phyloP scores from a whole-genome alignment of 2,797 vertebrate genomes.

The Centroberyx gerrardi region DNA sequence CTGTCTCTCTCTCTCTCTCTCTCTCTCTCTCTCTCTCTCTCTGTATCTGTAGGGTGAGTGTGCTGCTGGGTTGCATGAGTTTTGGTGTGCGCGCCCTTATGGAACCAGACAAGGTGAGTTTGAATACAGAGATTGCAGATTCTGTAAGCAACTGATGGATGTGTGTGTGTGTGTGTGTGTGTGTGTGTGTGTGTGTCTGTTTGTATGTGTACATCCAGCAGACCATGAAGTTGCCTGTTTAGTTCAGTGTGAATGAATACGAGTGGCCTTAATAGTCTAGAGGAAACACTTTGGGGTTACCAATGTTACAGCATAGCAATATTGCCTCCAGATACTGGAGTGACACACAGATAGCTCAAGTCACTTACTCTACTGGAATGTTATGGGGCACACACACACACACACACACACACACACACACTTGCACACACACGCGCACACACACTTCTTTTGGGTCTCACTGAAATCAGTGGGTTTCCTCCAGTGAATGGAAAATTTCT shows the following conservation, averaged over 20 bases:
- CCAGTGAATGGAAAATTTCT: not conserved
- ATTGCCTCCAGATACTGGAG: conserved; percentile 52
- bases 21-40: conserved; percentile 27
- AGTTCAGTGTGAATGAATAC: conserved; percentile 66
- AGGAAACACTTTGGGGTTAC: conserved; percentile 76
- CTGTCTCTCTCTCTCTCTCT: conserved; percentile 8
- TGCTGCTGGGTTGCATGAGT: conserved; percentile 92
- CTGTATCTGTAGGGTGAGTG: conserved; percentile 68
- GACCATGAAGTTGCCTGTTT: conserved; percentile 68
- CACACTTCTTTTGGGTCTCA: conserved; percentile 2
- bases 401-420: conserved; percentile 12
- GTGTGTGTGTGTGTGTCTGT: conserved; percentile 14
- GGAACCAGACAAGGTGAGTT: conserved; percentile 86
- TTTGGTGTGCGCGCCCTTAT: conserved; percentile 91
- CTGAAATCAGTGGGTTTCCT: conserved; percentile 11
- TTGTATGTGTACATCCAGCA: conserved; percentile 44
- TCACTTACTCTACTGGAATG: conserved; percentile 48
- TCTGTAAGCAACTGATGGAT: not conserved
- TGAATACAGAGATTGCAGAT: conserved; percentile 20
- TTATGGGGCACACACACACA: conserved; percentile 28
- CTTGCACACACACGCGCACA: conserved; percentile 2
- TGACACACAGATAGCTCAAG: conserved; percentile 43
- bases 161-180: not conserved
- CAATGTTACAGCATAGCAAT: conserved; percentile 52
- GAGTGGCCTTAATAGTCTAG: conserved; percentile 71